Conservation (phyloP, 2,797 vertebrate genomes). For the Anomalospiza imberbis region DNA sequence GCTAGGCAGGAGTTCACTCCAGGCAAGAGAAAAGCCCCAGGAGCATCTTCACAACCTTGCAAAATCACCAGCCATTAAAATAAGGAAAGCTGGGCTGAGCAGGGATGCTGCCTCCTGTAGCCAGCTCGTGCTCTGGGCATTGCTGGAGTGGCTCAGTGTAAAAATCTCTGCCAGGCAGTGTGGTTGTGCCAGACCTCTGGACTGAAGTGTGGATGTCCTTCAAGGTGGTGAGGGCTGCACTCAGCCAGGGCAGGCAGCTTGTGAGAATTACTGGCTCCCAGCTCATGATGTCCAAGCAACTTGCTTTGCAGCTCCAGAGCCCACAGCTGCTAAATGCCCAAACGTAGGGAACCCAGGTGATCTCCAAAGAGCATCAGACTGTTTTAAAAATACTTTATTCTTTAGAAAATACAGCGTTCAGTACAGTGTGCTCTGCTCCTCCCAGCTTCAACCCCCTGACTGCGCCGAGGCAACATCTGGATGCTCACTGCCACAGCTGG, state of each 20-base stretch:
- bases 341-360: not conserved
- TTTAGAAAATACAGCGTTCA: conserved; percentile 83
- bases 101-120: not conserved
- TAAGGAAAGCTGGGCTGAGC: not conserved
- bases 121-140: accelerated
- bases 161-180: not conserved
- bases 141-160: not conserved
- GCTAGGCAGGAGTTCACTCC: not conserved
- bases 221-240: not conserved
- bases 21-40: not conserved
- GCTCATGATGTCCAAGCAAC: accelerated
- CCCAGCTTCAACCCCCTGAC: not conserved
- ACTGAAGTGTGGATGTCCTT: accelerated
- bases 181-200: not conserved
- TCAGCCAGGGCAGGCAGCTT: not conserved
- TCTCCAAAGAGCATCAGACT: conserved; percentile 2
- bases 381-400: conserved; percentile 84
- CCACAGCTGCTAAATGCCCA: not conserved
- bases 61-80: not conserved
- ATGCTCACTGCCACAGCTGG: not conserved
- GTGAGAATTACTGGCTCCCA: accelerated
- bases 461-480: not conserved
- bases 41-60: not conserved
- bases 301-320: not conserved
- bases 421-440: conserved; percentile 63